Evolutionary conservation across 2,113 vertebrate genomes (phyloP).

Genomic region (Condylura cristata): DNA sequence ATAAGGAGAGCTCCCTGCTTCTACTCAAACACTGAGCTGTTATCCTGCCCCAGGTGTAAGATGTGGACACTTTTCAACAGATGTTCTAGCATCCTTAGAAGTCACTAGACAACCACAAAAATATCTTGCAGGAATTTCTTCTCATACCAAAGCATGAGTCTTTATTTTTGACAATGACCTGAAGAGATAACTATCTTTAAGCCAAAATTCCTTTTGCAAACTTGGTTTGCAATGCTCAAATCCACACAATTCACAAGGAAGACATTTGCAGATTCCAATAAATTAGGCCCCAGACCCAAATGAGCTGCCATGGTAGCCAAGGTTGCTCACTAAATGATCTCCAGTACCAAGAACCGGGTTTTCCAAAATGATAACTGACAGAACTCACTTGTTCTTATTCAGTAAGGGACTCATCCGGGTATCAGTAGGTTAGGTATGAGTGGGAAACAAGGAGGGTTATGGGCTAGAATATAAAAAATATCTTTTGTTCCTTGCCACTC

Average conservation of each 20-base stretch:
- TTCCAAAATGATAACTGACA: not conserved
- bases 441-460: not conserved
- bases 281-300: not conserved
- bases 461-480: not conserved
- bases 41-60: not conserved
- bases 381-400: not conserved
- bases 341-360: not conserved
- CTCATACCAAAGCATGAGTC: not conserved
- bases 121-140: not conserved
- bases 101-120: not conserved
- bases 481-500: not conserved
- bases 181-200: not conserved
- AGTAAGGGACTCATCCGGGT: not conserved
- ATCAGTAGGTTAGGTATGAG: not conserved
- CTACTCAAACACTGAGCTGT: not conserved
- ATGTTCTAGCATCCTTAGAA: not conserved
- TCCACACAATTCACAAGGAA: slow-evolving; percentile 25
- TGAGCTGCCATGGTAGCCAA: not conserved
- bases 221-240: not conserved
- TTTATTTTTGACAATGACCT: not conserved
- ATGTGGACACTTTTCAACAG: not conserved
- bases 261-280: not conserved
- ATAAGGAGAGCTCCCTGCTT: not conserved
- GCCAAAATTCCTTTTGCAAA: slow-evolving; percentile 30
- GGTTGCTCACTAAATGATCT: not conserved